Conservation (phyloP, 2,797 vertebrate genomes). For the Hemibagrus guttatus region DNA sequence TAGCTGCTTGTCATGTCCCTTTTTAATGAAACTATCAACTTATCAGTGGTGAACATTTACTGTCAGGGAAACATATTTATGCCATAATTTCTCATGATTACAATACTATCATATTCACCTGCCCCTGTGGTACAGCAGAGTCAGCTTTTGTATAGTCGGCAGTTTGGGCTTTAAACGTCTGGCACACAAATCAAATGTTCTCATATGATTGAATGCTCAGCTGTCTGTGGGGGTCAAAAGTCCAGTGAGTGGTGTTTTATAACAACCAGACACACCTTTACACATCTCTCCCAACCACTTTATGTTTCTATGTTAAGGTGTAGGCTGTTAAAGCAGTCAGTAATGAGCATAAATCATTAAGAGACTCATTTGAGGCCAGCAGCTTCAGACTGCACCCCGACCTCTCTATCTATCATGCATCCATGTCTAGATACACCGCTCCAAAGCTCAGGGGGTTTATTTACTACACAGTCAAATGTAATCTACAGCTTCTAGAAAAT, state of each 20-base stretch:
- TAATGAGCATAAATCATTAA: conserved; percentile 61
- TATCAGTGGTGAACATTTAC: neutral
- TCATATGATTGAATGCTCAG: conserved; percentile 7
- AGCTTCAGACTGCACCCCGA: neutral
- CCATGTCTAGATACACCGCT: neutral
- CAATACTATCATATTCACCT: neutral
- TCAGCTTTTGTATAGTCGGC: neutral
- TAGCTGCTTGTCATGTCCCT: neutral
- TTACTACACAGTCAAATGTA: neutral
- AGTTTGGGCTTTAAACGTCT: conserved; percentile 23
- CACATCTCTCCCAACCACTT: conserved; percentile 37
- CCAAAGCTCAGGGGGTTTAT: neutral
- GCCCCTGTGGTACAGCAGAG: neutral
- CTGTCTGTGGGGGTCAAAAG: conserved; percentile 22
- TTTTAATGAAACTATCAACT: neutral
- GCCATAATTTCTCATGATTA: neutral
- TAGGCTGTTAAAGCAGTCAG: conserved; percentile 45
- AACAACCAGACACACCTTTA: conserved; percentile 59
- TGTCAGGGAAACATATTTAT: neutral
- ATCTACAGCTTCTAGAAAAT: neutral
- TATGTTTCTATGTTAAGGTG: conserved; percentile 54
- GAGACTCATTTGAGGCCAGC: conserved; percentile 47
- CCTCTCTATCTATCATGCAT: conserved; percentile 34
- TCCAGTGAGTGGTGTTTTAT: conserved; percentile 45
- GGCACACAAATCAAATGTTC: neutral